Base-by-base conservation (phyloP, 2,888 invertebrate species). In the Epinotia brunnichana region DNA sequence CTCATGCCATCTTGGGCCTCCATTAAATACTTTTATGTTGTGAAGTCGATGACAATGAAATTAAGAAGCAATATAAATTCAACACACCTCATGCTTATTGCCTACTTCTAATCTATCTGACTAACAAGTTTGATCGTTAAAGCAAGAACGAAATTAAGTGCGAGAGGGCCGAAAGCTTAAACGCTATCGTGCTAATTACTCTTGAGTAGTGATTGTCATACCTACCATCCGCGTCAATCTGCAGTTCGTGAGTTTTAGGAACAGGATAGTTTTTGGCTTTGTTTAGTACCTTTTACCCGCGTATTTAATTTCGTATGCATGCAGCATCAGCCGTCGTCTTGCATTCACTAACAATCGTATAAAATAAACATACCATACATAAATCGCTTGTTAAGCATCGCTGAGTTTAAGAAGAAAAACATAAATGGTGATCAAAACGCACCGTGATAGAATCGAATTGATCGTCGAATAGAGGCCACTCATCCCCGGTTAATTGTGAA, bases 401-500 rank as follows among this genome's bases (percentile, higher is more conserved):
- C n/a, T n/a, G n/a, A 35, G 24, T 9, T 35, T 59, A 59, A 10
- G n/a, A 35, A 39, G 39, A 19, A 13, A 13, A 29, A 19, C 1
- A 7, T 51, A 19, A n/a, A 53, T 29, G 15, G 29, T 24, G 29
- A 24, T 48, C n/a, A 48, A 10, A 24, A 29, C n/a, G 44, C 44
- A 29, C 29, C 35, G 3, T 51, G 17, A 29, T 51, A 3, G 29
- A 63, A 63, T 63, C 21, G 35, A 29, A 53, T 17, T 13, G 63
- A 54, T 53, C 35, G 64, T 54, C 35, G 39, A 53, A 53, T 53
- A 2, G 64, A 35, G 35, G 21, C 19, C 39, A 54, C 13, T 39
- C 35, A 19, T 53, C 19, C 11, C 44, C 56, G 44, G 21, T 44
- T 63, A 17, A 57, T 57, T 63, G 60, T 24, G 17, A 53, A 54